Base-by-base conservation (phyloP, 2,113 vertebrate species). In the Atrichornis clamosus region DNA sequence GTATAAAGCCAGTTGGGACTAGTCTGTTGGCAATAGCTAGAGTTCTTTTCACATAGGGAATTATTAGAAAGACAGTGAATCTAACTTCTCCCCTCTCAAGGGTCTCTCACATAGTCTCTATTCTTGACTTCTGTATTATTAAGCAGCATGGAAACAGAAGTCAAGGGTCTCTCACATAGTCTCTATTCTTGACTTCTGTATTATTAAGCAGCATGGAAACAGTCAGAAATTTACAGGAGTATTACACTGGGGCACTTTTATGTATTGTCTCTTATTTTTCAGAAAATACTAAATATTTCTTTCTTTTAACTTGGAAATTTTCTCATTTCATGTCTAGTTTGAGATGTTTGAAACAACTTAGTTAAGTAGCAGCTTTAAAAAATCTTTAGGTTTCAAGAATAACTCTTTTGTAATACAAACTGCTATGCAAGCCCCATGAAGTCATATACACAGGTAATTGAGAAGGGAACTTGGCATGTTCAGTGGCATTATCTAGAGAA, bases 1-100 rank as follows among this genome's bases (percentile, higher is more conserved):
- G 65, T 37, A 79, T 76, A 90, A 94, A 95, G 91, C 97, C 82
- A 80, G 96, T 90, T 95, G 87, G 83, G 94, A 95, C 94, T 94
- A 87, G 96, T 91, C 95, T 96, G 30, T 76, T 85, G 96, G 85
- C 79, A 83, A 2, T 62, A 55, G 58, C 88, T 85, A 47, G 67
- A 80, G 90, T 89, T 89, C 93, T 84, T 88, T 93, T 94, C 94
- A 55, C 68, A 26, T 49, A 93, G 93, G 88, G 87, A 82, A 82
- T 95, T 93, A 89, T 85, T 97, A 83, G 93, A 84, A 59, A 88
- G 78, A 84, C 33, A 63, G 65, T 65, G 53, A 76, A 60, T 90
- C 17, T 26, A 16, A 22, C n/a, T 93, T 95, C 37, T 85, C 33
- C 41, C n/a, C 15, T 80, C 68, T 81, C 64, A 59, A 74, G 47